Evolutionary conservation across 1,140 invertebrate species (phyloP).

Genomic region (Neodiprion pinetum): DNA sequence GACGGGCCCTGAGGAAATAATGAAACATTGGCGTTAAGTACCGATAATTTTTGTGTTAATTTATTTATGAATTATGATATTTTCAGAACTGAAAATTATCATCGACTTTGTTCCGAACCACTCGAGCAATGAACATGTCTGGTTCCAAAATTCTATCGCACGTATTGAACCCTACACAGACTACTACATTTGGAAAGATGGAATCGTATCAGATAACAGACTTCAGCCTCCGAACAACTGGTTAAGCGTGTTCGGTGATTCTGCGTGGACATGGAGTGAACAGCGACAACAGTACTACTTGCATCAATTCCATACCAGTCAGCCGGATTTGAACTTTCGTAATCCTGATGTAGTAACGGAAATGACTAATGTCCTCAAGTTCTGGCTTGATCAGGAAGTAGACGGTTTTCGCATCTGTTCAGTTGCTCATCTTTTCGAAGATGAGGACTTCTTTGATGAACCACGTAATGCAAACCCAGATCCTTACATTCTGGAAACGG

Average conservation of each 20-base stretch:
- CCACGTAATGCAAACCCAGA: conserved; percentile 57
- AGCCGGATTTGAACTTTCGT: conserved; percentile 69
- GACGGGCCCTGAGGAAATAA: no score
- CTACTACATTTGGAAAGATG: conserved; percentile 75
- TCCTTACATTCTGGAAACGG: conserved; percentile 47
- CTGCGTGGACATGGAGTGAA: conserved; percentile 64
- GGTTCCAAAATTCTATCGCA: conserved; percentile 75
- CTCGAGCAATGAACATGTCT: conserved; percentile 78
- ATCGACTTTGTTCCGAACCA: conserved; percentile 90
- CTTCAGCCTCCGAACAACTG: conserved; percentile 27
- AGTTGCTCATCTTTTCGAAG: conserved; percentile 68
- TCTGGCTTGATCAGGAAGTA: conserved; percentile 78
- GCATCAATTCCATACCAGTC: conserved; percentile 62
- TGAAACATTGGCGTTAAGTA: no score
- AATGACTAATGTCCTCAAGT: conserved; percentile 66
- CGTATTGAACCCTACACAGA: conserved; percentile 66
- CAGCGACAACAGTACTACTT: conserved; percentile 66
- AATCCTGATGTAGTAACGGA: conserved; percentile 59
- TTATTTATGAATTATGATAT: no score
- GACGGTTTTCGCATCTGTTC: conserved; percentile 79
- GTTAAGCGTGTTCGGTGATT: neutral
- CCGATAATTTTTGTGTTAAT: no score
- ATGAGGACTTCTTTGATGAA: conserved; percentile 63
- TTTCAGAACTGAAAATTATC: conserved; percentile 75
- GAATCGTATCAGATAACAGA: conserved; percentile 39